These are phyloP conservation scores for Cyclura pinguis DNA, from an alignment of 2,797 vertebrate species.

Conservation along the genomic window DNA sequence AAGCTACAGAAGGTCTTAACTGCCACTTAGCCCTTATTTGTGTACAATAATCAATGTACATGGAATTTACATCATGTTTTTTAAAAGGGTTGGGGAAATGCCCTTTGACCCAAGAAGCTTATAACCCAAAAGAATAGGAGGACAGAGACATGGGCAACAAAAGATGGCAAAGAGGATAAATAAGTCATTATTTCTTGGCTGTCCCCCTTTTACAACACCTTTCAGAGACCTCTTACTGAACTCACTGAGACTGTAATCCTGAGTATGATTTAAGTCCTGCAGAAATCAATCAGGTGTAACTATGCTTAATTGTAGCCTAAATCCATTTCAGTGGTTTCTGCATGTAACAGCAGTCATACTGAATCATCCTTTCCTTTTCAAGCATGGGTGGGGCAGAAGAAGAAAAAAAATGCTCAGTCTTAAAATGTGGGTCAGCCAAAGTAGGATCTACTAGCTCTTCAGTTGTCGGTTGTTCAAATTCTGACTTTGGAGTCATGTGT, in stretches of 20 bases:
- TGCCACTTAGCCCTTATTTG: constrained; percentile 26
- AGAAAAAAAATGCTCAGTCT: background rate
- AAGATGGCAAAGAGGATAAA: background rate
- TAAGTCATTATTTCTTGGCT: background rate
- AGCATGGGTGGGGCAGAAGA: background rate
- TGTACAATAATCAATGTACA: background rate
- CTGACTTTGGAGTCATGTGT: background rate
- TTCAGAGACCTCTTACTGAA: constrained; percentile 3
- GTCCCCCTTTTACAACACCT: background rate
- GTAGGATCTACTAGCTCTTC: background rate
- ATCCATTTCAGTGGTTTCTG: constrained; percentile 14
- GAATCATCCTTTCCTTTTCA: constrained; percentile 9
- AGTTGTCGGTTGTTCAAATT: background rate
- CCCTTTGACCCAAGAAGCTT: background rate
- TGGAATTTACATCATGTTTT: background rate
- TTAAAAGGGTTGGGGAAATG: background rate
- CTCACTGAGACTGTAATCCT: background rate
- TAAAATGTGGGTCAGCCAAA: background rate
- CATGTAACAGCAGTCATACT: constrained; percentile 5
- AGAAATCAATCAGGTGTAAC: background rate
- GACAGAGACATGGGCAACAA: background rate
- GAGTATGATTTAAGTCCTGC: background rate
- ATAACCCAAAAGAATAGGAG: background rate
- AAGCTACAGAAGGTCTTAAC: background rate
- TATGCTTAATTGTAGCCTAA: constrained; percentile 9